Evolutionary conservation across 2,113 vertebrate genomes (phyloP), one percentile per base, ranked within the genome.

Genomic region (Oxyura jamaicensis): DNA sequence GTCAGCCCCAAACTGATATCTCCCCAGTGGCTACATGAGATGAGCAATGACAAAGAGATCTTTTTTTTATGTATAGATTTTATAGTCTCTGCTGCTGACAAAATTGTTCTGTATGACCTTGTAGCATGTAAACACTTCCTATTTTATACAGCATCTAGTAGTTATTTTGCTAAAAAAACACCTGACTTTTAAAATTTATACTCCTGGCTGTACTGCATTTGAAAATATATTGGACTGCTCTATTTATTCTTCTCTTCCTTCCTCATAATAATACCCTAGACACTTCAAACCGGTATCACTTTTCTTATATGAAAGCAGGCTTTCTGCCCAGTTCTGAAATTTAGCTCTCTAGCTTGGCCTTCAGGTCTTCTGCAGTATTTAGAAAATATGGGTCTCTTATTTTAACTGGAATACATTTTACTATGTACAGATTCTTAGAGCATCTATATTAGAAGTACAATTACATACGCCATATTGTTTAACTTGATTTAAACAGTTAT

Each of bases 381-480:
- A 96, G 88, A 92, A 96, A 86, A 93, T 90, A 82, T 16, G 19
- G 41, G 91, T 96, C 91, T 96, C 36, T 95, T 97, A 72, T 96
- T 97, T 97, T 95, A 96, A 93, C 28, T 58, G 42, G 86, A 97
- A 95, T 86, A 65, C 17, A 85, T 93, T 96, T 97, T 85, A 85
- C 28, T 77, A 53, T 22, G 79, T 52, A 91, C 63, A 83, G 23
- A 86, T 83, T 91, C 66, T 78, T 95, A 86, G 36, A 86, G 28
- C 46, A 95, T 26, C 55, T 48, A 5, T 60, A 62, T 82, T 80
- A 79, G 66, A 87, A 92, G 33, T 69, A 31, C 42, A 93, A 71
- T 94, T 92, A 75, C 28, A 46, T 11, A 83, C 16, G 79, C 31
- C 52, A 69, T 23, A 56, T 22, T 48, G 46, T 21, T 83, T 78